Base-by-base conservation (phyloP, 35 echinoderm and acorn worm genomes). In the Lytechinus variegatus region DNA sequence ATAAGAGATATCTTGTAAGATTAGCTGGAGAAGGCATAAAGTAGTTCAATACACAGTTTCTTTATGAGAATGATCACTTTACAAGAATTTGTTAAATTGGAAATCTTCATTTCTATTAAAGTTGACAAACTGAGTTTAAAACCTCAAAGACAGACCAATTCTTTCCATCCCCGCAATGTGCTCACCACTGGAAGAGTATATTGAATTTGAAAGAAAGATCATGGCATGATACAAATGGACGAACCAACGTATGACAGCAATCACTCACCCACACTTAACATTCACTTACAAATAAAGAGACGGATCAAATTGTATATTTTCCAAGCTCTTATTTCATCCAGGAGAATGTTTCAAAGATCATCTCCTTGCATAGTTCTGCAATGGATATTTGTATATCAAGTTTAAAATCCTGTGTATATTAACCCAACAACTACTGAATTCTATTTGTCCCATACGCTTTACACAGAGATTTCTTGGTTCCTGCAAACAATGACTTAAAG, bases 231-330 rank as follows among this genome's bases (percentile, higher is more conserved):
- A n/a, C n/a, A 44, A 44, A 44, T 44, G 33, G 33, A 44, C 33
- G 33, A 44, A 44, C 33, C 33, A 21, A 21, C 5, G 5, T 71
- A 71, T 71, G 61, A 19, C 61, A 71, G 61, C 61, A 71, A 71
- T 71, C 61, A 71, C 61, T 71, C 61, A 71, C 12, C 61, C 61
- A 71, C 61, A 71, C 61, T 71, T 71, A 71, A 71, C 61, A 71
- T 71, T 71, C 61, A 71, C 61, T 71, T 21, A 16, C 16, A 71
- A 71, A 71, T 71, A 71, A 71, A 71, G 61, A 71, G 61, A 19
- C 12, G 61, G 61, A 71, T 71, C 61, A 71, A 71, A 71, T 71
- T 71, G 61, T 71, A 71, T 71, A 71, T 71, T 71, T 71, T 71
- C 61, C 61, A 71, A 71, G 61, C 61, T 71, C 61, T 71, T 21